Evolutionary conservation across 2,797 vertebrate species (phyloP), one percentile per base, ranked within the genome.

Genomic region (Valencia hispanica): DNA sequence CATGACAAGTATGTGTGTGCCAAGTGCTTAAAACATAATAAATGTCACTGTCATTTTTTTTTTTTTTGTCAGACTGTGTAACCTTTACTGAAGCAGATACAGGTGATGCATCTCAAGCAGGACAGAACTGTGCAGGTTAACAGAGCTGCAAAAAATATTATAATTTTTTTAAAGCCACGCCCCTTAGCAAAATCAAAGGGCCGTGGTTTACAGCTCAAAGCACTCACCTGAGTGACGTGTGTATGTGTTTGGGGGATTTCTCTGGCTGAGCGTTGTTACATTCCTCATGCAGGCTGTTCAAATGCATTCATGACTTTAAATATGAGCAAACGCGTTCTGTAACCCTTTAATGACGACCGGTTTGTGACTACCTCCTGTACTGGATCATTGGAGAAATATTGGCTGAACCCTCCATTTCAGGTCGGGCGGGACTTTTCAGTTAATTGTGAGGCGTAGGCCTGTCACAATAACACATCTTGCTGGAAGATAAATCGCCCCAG

Each of bases 61-160:
- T 73, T 22, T 14, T 75, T 69, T 73, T 22, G 34, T 63, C 34
- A 39, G 34, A 65, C 75, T 73, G 51, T 43, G 69, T 80, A 79
- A 88, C 86, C 76, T 87, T 87, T 75, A 79, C 79, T 61, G 65
- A 25, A 66, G 69, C 50, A 73, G 84, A 85, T 89, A 80, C 86
- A 86, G 65, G 22, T 34, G 80, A 73, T 25, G 30, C 12, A 80
- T 88, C 75, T 74, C 11, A 70, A 85, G 73, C 61, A 55, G 76
- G 70, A 27, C 72, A 76, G 65, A 50, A 3, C n/a, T 32, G 68
- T 30, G 66, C 25, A 47, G 20, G 30, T 22, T 10, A 61, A 34
- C 27, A 34, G 32, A 61, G 17, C 59, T 61, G 5, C 3, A 70
- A 32, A 34, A 25, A 50, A 20, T 5, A 18, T 5, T 6, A 51